Evolutionary conservation across 2,113 vertebrate genomes (phyloP).

Genomic region (Ictalurus punctatus): DNA sequence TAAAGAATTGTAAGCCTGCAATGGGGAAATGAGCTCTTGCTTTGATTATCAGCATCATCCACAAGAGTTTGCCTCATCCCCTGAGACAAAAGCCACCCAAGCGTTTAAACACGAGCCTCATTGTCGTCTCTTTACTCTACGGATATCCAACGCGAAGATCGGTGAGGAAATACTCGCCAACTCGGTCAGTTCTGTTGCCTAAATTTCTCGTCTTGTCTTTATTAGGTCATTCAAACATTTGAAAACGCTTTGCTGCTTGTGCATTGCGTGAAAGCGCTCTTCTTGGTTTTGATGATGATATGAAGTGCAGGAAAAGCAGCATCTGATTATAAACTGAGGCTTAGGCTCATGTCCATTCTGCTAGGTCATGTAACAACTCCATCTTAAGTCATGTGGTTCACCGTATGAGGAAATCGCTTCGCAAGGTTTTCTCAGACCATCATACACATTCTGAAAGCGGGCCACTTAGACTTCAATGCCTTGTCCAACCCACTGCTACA

Average conservation of each 20-base stretch:
- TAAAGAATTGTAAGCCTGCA: not conserved
- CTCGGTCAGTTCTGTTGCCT: too few species aligned
- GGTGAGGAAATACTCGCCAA: not conserved
- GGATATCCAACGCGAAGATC: not conserved
- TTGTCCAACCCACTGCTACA: not conserved
- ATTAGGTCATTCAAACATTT: not conserved
- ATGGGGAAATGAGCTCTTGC: not conserved
- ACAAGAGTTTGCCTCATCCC: not conserved
- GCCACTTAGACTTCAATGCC: not conserved
- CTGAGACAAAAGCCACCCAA: not conserved
- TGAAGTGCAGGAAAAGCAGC: not conserved
- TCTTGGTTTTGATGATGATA: not conserved
- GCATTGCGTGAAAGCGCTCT: not conserved
- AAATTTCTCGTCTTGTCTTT: not conserved
- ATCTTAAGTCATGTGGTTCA: not conserved
- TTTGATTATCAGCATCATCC: not conserved
- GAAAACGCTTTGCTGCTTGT: not conserved
- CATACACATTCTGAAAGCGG: not conserved
- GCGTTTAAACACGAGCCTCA: not conserved
- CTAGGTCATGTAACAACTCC: not conserved
- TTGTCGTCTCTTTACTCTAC: not conserved
- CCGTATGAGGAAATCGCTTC: not conserved
- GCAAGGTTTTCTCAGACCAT: not conserved
- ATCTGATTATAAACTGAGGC: not conserved
- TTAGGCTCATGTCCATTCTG: not conserved